Evolutionary conservation across 2,888 invertebrate species (phyloP).

Genomic region (Conops quadrifasciatus): DNA sequence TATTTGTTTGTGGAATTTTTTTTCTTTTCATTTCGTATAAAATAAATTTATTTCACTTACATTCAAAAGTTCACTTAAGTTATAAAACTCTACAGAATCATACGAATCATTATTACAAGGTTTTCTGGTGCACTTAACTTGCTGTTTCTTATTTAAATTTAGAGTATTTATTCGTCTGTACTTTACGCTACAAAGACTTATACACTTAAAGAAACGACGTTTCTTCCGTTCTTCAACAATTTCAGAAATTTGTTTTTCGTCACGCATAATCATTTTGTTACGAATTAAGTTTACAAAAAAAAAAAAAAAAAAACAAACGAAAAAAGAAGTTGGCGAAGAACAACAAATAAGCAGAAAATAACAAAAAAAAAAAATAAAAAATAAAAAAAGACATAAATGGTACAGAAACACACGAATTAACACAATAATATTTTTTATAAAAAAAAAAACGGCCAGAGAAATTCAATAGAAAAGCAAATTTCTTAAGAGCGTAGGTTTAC

Average conservation of each 20-base stretch:
- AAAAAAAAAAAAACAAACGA: slow-evolving; percentile 37
- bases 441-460: slow-evolving; percentile 9
- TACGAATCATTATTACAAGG: slow-evolving; percentile 39
- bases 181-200: slow-evolving; percentile 38
- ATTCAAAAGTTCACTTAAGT: slow-evolving; percentile 62
- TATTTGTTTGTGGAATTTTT: slow-evolving; percentile 37
- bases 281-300: slow-evolving; percentile 29
- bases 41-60: slow-evolving; percentile 62
- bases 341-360: slow-evolving; percentile 28
- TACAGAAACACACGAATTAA: slow-evolving; percentile 10
- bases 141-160: slow-evolving; percentile 40
- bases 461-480: background rate
- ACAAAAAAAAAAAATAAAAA: slow-evolving; percentile 36
- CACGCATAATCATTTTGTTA: slow-evolving; percentile 29
- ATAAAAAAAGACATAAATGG: slow-evolving; percentile 26
- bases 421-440: background rate
- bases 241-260: slow-evolving; percentile 17
- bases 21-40: slow-evolving; percentile 54
- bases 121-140: slow-evolving; percentile 47
- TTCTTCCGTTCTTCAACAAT: slow-evolving; percentile 30
- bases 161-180: slow-evolving; percentile 39
- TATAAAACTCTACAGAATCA: slow-evolving; percentile 58
- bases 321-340: slow-evolving; percentile 24
- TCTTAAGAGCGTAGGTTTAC: background rate
- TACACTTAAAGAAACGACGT: slow-evolving; percentile 31